Evolutionary conservation across 1,140 invertebrate genomes (phyloP), one percentile per base, ranked within the genome.

Genomic region (Brachionus rubens): DNA sequence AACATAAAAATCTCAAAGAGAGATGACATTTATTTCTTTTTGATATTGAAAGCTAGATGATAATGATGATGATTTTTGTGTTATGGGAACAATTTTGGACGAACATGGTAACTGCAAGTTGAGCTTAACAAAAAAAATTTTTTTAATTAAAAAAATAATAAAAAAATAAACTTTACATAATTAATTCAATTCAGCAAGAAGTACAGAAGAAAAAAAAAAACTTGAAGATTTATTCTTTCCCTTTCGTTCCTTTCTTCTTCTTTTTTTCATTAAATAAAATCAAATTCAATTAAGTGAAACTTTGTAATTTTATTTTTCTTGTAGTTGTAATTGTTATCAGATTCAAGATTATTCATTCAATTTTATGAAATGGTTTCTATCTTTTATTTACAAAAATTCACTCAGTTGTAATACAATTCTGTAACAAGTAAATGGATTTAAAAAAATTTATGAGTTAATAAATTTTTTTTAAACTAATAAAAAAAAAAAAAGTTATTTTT

Each of bases 131-230:
- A 16, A 0, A 19, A 40, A 7, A 36, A 36, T 12, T 59, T 40
- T 33, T 65, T 65, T 65, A 43, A 65, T 46, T 62, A 65, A 43
- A 46, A 43, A 62, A 26, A 28, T 16, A 62, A 59, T 33, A 59
- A 59, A 36, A 65, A 65, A 16, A 41, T 65, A 65, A 65, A 43
- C 41, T 65, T 62, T 65, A 24, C 59, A 65, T 65, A 65, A 65
- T 65, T 43, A 65, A 65, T 65, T 65, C 59, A 65, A 41, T 65
- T 59, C 30, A 59, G 54, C 54, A 36, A 59, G 54, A 59, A 59
- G 54, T 59, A 59, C n/a, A 59, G 36, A 30, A 59, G 36, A 40
- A 14, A 54, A 36, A 62, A 21, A 62, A 62, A 24, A 16, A 36
- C n/a, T 36, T 16, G 28, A 16, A 36, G 52, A 7, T 36, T 65